Conservation (phyloP, 2,888 invertebrate genomes). For the Sclerodermus sp. region DNA sequence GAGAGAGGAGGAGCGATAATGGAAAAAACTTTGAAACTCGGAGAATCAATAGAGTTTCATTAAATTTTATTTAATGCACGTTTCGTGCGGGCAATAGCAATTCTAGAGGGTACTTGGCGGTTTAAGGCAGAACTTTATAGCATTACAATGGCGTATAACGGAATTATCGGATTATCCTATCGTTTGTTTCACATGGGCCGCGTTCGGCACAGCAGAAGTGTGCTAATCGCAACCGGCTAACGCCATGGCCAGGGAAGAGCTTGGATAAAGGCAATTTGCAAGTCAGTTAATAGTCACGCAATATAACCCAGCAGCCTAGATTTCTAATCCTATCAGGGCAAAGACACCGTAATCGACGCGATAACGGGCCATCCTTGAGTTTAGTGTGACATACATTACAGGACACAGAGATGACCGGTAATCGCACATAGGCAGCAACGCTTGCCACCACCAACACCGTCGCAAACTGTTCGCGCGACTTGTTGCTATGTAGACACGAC, state of each 20-base stretch:
- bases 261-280: conserved; percentile 39
- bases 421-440: no score
- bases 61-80: no score
- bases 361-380: conserved; percentile 5
- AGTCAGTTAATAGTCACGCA: conserved; percentile 31
- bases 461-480: no score
- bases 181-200: conserved; percentile 6
- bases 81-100: no score
- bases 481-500: no score
- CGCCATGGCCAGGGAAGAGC: conserved; percentile 28
- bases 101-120: no score
- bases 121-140: conserved; percentile 23
- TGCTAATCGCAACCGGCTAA: conserved; percentile 5
- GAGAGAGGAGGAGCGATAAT: no score
- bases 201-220: conserved; percentile 8
- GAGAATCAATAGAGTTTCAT: no score
- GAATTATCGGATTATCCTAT: conserved; percentile 29
- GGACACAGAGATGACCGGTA: no score
- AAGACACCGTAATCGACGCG: conserved; percentile 14
- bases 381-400: no score
- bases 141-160: conserved; percentile 25
- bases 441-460: no score
- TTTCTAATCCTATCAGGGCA: conserved; percentile 16
- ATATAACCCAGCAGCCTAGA: conserved; percentile 14
- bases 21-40: no score